These are phyloP conservation scores for Alsophila aescularia DNA, from an alignment of 2,888 invertebrate species.

Conservation along the genomic window DNA sequence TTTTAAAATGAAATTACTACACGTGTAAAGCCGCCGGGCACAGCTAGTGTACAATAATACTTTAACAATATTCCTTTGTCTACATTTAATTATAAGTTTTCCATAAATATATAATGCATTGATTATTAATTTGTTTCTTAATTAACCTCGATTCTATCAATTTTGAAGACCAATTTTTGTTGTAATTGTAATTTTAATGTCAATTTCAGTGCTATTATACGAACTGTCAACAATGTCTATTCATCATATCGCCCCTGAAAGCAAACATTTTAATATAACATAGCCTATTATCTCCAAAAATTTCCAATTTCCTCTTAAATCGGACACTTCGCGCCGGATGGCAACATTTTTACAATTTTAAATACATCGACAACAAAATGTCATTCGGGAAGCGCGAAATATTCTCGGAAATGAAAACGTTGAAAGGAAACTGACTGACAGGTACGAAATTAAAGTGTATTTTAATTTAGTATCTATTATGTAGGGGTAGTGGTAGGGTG, in stretches of 20 bases:
- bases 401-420: constrained; percentile 65
- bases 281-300: constrained; percentile 26
- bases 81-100: too few relatives aligned
- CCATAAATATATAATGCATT: too few relatives aligned
- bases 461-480: constrained; percentile 53
- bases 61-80: too few relatives aligned
- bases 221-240: constrained; percentile 13
- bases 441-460: constrained; percentile 64
- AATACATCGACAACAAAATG: constrained; percentile 46
- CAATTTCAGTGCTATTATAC: background rate
- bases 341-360: constrained; percentile 45
- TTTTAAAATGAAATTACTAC: too few relatives aligned
- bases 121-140: too few relatives aligned
- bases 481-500: constrained; percentile 15
- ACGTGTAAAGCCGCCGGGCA: too few relatives aligned
- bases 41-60: too few relatives aligned
- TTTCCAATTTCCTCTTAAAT: constrained; percentile 39
- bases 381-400: constrained; percentile 48
- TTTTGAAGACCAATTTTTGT: background rate
- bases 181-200: background rate
- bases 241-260: constrained; percentile 9
- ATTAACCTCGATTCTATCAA: too few relatives aligned
- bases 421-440: constrained; percentile 62
- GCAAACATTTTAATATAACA: constrained; percentile 23
- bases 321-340: constrained; percentile 33